Evolutionary conservation across 1,140 invertebrate genomes (phyloP), one percentile per base, ranked within the genome.

Genomic region (Hetaerina americana): DNA sequence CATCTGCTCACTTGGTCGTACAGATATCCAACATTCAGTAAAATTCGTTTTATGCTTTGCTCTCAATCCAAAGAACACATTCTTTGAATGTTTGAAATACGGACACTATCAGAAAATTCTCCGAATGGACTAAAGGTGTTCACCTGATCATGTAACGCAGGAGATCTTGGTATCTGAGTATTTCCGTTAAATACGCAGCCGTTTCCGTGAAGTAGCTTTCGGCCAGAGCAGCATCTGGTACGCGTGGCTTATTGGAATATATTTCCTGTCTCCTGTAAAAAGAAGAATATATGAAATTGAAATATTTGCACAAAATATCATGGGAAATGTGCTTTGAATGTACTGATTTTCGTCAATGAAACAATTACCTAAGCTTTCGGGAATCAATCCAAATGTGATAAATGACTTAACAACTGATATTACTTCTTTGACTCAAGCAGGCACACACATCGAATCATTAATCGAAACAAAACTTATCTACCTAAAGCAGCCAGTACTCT

Each of bases 191-290:
- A 72, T 77, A 80, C 1, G 66, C 66, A 5, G 76, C 73, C 78
- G 79, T 79, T 18, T 73, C 74, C 5, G 71, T 70, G 74, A 75
- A 80, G 72, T 79, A 80, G 22, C 72, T 73, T 10, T 75, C 75
- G 26, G 76, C 73, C 18, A 73, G 66, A 68, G 74, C 72, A 66
- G 72, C 73, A 29, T 76, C 74, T 28, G 78, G 76, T 22, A 72
- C 72, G 69, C 71, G 70, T 24, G n/a, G 66, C 22, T 66, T 27
- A 71, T 78, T 78, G 22, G 66, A 24, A 70, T 78, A 77, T n/a
- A 78, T 74, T 66, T 73, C 67, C 22, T 26, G 66, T 40, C 74
- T 68, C 70, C 77, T 77, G 40, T 57, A 5, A 57, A 5, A n/a
- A n/a, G n/a, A n/a, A n/a, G n/a, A n/a, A n/a, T n/a, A n/a, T n/a